Evolutionary conservation across 1,140 invertebrate genomes (phyloP), one percentile per base, ranked within the genome.

Genomic region (Bradysia coprophila): DNA sequence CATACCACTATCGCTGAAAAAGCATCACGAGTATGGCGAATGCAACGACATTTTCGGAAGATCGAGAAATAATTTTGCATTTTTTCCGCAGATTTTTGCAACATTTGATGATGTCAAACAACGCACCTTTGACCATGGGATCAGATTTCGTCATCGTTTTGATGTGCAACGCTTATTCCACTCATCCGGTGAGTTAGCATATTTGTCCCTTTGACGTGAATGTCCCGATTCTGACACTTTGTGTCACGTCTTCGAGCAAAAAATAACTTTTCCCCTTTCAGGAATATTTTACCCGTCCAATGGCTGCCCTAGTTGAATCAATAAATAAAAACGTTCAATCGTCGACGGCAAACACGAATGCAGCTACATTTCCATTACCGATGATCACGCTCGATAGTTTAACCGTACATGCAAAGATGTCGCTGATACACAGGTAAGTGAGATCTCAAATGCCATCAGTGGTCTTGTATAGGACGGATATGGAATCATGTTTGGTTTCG

Each of bases 381-480:
- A 92, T 96, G 78, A 83, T 81, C 21, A 77, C 94, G 16, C 61
- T 96, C 3, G 93, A 97, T 57, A 92, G 90, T n/a, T 60, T 96
- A 13, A 95, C 93, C 0, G 83, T 95, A 10, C 91, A 96, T 60
- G 88, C 89, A 1, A 96, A 96, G 62, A 96, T 97, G 92, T 92
- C 87, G 46, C 62, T 97, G n/a, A 94, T 96, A 43, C 91, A 96
- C 53, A 48, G 43, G 48, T 49, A 44, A 40, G 8, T 9, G 11
- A 15, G 33, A n/a, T n/a, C n/a, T n/a, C n/a, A n/a, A n/a, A n/a
- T n/a, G n/a, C n/a, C n/a, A n/a, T n/a, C n/a, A n/a, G n/a, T n/a
- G n/a, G n/a, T n/a, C n/a, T n/a, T n/a, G n/a, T n/a, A n/a, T n/a
- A n/a, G n/a, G n/a, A n/a, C n/a, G n/a, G n/a, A n/a, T n/a, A n/a